Conservation (phyloP, 2,113 vertebrate genomes). For the Colius striatus region DNA sequence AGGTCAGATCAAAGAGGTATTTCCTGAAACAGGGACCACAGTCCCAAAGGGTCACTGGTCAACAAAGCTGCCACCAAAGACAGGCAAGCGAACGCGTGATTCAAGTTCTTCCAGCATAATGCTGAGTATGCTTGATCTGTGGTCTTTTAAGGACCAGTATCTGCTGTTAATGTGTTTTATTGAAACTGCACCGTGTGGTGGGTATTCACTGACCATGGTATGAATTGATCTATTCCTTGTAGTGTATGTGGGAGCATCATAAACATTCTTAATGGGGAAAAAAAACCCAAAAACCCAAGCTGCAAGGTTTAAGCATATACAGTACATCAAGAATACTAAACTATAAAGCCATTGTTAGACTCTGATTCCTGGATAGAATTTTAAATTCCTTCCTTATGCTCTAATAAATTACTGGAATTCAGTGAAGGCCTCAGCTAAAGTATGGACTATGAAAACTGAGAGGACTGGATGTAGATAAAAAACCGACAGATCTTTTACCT, state of each 20-base stretch:
- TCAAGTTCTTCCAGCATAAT: background rate
- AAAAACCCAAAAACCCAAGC: background rate
- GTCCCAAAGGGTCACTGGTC: background rate
- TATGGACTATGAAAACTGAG: background rate
- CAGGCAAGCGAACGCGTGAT: background rate
- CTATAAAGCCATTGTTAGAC: background rate
- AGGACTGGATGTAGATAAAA: background rate
- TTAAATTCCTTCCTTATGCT: background rate
- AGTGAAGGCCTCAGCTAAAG: background rate
- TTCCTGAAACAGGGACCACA: background rate
- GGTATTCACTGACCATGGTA: background rate
- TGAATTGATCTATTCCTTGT: background rate
- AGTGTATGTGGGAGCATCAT: background rate
- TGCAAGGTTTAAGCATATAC: background rate
- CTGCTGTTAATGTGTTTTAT: background rate
- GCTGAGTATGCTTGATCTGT: background rate
- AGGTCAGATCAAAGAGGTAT: background rate
- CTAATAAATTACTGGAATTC: background rate
- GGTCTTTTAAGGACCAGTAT: background rate
- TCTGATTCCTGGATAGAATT: background rate
- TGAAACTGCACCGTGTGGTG: accelerated
- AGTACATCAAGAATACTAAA: background rate
- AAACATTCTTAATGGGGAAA: background rate
- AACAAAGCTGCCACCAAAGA: background rate
- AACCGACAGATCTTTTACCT: background rate